A percentile compares a stretch with the other conserved stretches of the same genome.
Evolutionary conservation across 1,140 invertebrate genomes (phyloP).

Genomic region (Micrasema longulum): DNA sequence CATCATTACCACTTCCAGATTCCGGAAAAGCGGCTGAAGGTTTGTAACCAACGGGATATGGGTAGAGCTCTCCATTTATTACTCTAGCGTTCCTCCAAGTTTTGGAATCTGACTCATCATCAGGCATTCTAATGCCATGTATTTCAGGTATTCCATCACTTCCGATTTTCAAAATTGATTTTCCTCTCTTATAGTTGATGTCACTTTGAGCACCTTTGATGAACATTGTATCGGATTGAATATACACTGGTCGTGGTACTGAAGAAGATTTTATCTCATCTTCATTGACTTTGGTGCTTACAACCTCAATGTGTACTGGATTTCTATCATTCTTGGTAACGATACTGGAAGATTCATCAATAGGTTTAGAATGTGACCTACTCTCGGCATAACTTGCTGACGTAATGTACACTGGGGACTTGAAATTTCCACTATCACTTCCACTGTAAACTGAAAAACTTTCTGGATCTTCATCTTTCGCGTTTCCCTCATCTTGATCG

Average conservation of each 20-base stretch:
- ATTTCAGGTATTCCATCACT: slow-evolving; percentile 82
- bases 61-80: slow-evolving; percentile 82
- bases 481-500: slow-evolving; percentile 53
- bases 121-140: slow-evolving; percentile 83
- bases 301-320: slow-evolving; percentile 67
- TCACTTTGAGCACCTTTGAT: slow-evolving; percentile 69
- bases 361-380: slow-evolving; percentile 61
- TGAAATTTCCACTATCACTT: slow-evolving; percentile 26
- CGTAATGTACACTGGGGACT: slow-evolving; percentile 63
- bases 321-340: slow-evolving; percentile 68
- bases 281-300: slow-evolving; percentile 67
- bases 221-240: slow-evolving; percentile 72
- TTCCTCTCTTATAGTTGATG: slow-evolving; percentile 64
- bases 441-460: slow-evolving; percentile 20
- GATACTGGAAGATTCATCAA: slow-evolving; percentile 59
- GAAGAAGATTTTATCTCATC: slow-evolving; percentile 59
- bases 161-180: slow-evolving; percentile 72
- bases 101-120: slow-evolving; percentile 84
- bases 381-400: slow-evolving; percentile 63
- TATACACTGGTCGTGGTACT: slow-evolving; percentile 75
- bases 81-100: slow-evolving; percentile 89
- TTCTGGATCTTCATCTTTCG: slow-evolving; percentile 29
- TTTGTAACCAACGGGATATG: slow-evolving; percentile 75
- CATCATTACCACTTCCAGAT: slow-evolving; percentile 58
- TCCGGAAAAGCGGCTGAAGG: slow-evolving; percentile 71